Conservation (phyloP, 2,888 invertebrate genomes). For the Frankliniella intonsa region DNA sequence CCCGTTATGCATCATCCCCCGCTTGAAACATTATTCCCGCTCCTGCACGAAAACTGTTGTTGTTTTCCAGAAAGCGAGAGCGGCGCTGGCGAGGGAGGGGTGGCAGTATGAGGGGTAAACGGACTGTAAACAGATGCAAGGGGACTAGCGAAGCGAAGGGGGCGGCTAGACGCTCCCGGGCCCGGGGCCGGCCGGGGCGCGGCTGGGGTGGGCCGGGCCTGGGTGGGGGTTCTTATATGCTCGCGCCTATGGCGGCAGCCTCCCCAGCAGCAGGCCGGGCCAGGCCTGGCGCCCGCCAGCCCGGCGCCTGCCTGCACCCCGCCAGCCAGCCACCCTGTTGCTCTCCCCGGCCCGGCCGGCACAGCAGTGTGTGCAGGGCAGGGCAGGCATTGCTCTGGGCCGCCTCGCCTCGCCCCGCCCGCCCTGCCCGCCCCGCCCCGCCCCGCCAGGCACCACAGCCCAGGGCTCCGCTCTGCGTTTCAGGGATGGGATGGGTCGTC, state of each 20-base stretch:
- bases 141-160: background rate
- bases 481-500: background rate
- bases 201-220: background rate
- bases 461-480: no score
- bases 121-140: slow-evolving; percentile 22
- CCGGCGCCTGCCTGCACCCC: background rate
- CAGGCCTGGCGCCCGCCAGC: slow-evolving; percentile 13
- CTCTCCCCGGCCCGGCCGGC: background rate
- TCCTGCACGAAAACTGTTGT: background rate
- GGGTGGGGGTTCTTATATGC: no score
- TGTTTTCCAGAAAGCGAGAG: background rate
- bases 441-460: no score
- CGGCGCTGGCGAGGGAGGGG: background rate
- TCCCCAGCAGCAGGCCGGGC: background rate
- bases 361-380: no score
- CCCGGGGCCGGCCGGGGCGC: background rate
- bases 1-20: no score
- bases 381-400: background rate
- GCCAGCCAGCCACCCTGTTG: slow-evolving; percentile 11
- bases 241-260: background rate
- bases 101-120: background rate
- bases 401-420: background rate
- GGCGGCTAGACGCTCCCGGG: background rate
- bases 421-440: background rate
- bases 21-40: no score